Base-by-base conservation (phyloP, 2,113 vertebrate genomes). In the Xiphophorus couchianus region DNA sequence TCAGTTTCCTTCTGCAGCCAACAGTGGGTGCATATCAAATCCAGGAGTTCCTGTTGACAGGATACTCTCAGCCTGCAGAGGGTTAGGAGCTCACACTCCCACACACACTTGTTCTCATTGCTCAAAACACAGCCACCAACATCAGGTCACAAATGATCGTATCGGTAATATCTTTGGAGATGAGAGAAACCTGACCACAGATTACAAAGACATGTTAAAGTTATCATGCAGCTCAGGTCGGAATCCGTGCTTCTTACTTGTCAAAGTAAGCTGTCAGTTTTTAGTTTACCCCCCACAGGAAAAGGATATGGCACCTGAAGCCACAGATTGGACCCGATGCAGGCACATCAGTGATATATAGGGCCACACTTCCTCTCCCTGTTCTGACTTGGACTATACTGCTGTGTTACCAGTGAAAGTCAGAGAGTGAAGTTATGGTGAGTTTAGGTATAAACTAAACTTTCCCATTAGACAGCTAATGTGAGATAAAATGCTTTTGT, bases 31-130 rank as follows among this genome's bases (percentile, higher is more conserved):
- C 82, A 67, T 84, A 90, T 91, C 93, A 92, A 89, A 88, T 80
- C 71, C 80, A 82, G 80, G 82, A 91, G 90, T 93, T 95, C 93
- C 92, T 95, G 94, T 94, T 94, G 93, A 94, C 93, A 92, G 90
- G 89, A 90, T 82, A 84, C 86, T 91, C 86, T 82, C 84, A 71
- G 82, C 80, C 88, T 84, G 63, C 62, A 74, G 90, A 81, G 80
- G 86, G 74, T 77, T 65, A 88, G 81, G 65, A 78, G 86, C 82
- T 89, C 67, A 74, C 88, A 85, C 69, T 63, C 80, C 62, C 80
- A 33, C 80, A 39, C 79, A 37, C 77, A 39, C 82, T 69, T 73
- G 29, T 58, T 31, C 75, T 66, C 68, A 73, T 73, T 60, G 25
- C 48, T 31, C 64, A 68, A 66, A 37, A 27, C 0, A 60, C 22